phyloP scores from a whole-genome alignment of 2,888 invertebrate species.

The Scaptomyza reducta region DNA sequence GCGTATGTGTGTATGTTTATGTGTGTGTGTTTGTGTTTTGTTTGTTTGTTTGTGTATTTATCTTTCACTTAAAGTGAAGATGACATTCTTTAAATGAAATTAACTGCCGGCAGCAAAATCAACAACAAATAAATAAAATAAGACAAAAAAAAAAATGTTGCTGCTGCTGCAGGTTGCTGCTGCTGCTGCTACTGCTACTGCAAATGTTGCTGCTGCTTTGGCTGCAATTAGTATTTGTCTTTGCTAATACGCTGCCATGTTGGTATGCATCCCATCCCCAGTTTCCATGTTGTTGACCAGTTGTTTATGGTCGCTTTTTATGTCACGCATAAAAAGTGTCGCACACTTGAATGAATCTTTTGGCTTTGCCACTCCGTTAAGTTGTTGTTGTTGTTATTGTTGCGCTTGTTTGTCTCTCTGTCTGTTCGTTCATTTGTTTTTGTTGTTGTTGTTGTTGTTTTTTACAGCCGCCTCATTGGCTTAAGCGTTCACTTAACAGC shows the following conservation, averaged over 20 bases:
- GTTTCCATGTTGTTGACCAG: conserved; percentile 38
- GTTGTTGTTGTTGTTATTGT: conserved; percentile 24
- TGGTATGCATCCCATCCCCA: conserved; percentile 74
- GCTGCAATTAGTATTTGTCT: conserved; percentile 81
- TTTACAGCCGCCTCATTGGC: conserved; percentile 57
- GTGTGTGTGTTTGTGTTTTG: background rate
- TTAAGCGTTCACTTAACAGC: conserved; percentile 74
- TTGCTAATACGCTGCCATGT: conserved; percentile 80
- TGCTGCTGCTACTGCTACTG: conserved; percentile 39
- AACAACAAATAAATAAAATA: conserved; percentile 35
- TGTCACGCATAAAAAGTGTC: conserved; percentile 75
- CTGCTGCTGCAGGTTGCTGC: conserved; percentile 40
- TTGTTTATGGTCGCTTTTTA: conserved; percentile 50
- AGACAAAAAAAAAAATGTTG: conserved; percentile 31
- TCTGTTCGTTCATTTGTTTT: conserved; percentile 53
- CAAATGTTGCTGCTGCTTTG: conserved; percentile 65
- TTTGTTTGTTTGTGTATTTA: conserved; percentile 61
- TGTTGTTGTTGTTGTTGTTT: conserved; percentile 25
- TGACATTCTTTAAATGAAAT: conserved; percentile 84
- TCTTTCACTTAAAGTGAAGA: conserved; percentile 84
- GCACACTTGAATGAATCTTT: conserved; percentile 74
- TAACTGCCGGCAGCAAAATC: conserved; percentile 73
- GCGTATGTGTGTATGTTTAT: conserved; percentile 2
- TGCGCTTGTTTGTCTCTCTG: conserved; percentile 70
- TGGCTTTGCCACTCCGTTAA: conserved; percentile 39